A percentile compares a stretch with the other conserved stretches of the same genome.
Conservation (phyloP, 2,888 invertebrate species). For the Laspeyria flexula region DNA sequence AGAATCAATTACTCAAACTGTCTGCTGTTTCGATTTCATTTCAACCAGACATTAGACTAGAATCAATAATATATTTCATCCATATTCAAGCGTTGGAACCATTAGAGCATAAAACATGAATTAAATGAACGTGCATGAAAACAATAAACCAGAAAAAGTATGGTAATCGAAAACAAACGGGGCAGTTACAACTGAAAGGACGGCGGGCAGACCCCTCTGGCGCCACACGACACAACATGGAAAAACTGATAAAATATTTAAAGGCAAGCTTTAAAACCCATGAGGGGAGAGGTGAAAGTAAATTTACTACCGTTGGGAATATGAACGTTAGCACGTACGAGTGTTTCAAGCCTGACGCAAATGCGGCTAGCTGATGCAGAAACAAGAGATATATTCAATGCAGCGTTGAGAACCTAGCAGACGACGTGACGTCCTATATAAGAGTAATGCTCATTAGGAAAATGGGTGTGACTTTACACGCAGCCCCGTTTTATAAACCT, state of each 20-base stretch:
- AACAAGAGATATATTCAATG: conserved; percentile 51
- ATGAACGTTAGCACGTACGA: conserved; percentile 55
- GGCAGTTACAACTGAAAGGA: conserved; percentile 65
- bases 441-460: conserved; percentile 62
- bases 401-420: conserved; percentile 49
- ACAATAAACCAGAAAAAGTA: conserved; percentile 48
- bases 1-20: too few species aligned
- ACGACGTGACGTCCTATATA: conserved; percentile 49
- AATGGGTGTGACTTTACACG: conserved; percentile 50
- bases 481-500: conserved; percentile 42
- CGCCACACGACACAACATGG: conserved; percentile 78
- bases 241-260: conserved; percentile 84
- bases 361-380: conserved; percentile 51
- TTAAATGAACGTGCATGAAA: conserved; percentile 41
- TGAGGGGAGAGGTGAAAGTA: conserved; percentile 66
- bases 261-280: conserved; percentile 69
- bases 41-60: conserved; percentile 8
- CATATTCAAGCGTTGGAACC: conserved; percentile 36
- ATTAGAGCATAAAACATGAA: conserved; percentile 21
- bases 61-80: conserved; percentile 34
- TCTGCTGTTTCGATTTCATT: too few species aligned
- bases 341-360: conserved; percentile 56
- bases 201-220: conserved; percentile 63
- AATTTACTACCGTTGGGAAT: conserved; percentile 75
- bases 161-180: conserved; percentile 65